Base-by-base conservation (phyloP, 2,888 invertebrate genomes). In the Plusia festucae region DNA sequence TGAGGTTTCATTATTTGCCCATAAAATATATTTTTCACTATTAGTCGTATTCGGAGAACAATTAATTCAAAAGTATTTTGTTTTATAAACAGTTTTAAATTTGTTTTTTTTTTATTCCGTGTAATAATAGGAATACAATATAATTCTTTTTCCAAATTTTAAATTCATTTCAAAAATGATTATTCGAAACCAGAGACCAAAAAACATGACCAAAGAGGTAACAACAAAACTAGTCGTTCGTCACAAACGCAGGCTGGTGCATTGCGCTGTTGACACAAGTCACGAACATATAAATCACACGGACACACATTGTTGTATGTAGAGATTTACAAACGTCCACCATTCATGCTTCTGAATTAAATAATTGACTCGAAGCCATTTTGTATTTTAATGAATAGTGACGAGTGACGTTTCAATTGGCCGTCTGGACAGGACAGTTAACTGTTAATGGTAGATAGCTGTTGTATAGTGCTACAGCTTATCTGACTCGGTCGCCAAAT, bases 301-400 rank as follows among this genome's bases (percentile, higher is more conserved):
- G 18, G 24, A 57, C 30, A 60, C 11, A 59, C 27, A 67, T 52
- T 56, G 60, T 60, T 59, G 32, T 61, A 46, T 18, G 15, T 18
- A 71, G 58, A 59, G 56, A 61, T 61, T 68, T 65, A 68, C 60
- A 73, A 70, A 78, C 70, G 74, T 72, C 60, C 57, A 60, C 51
- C 65, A 76, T 76, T 72, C 75, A 77, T 65, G 60, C 52, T 40
- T 52, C 64, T 75, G 64, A 76, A 85, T 86, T 83, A 82, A 79
- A 85, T 82, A 84, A 87, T 83, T 82, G 84, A 74, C 73, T 79
- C 68, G 54, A 60, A 64, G 65, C 82, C 58, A 69, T 77, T n/a
- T 82, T 85, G 85, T 80, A 84, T 85, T 81, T 86, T 83, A 83
- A 88, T 87, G 83, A 85, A 86, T 81, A 85, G 75, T 81, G 86